Evolutionary conservation across 2,888 invertebrate species (phyloP), one percentile per base, ranked within the genome.

Genomic region (Cetonia aurata): DNA sequence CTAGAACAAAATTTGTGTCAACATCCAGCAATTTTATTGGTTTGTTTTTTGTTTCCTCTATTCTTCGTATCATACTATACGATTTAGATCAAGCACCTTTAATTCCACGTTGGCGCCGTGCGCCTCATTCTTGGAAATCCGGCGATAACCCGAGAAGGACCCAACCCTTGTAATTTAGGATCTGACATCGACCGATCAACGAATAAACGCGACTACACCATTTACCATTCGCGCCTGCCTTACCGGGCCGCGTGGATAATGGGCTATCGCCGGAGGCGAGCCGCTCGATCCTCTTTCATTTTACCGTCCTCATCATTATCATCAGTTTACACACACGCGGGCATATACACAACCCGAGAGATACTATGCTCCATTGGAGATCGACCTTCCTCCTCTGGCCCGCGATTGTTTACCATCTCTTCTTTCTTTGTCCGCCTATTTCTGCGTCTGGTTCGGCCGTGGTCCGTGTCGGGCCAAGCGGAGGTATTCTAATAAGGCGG

Each of bases 401-500:
- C 25, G 25, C 25, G 25, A 3, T 25, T 25, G 25, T 25, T 25
- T 25, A 25, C 25, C 25, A 4, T 25, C 25, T 25, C 25, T 25
- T 4, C 25, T 25, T 25, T 25, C 25, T 17, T 17, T 3, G 25
- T 1, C 25, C 25, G 25, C 25, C 25, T 25, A 25, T 25, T 17
- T 53, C 53, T 53, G 19, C 53, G 19, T 53, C 8, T 53, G 2
- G 31, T 19, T 53, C 53, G n/a, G 12, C 25, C n/a, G 6, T 52
- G n/a, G 25, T 25, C 53, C 10, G 25, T 59, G n/a, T n/a, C 17
- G 59, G 44, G 42, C 44, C 59, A 59, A 44, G 59, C 46, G 19
- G 60, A 60, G 48, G 46, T 60, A 60, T 60, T 60, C 60, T 60
- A 60, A 60, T 48, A 60, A 60, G 60, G 60, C 48, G 46, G 60